Evolutionary conservation across 2,797 vertebrate species (phyloP), one percentile per base, ranked within the genome.

Genomic region (Fistularia tabacaria): DNA sequence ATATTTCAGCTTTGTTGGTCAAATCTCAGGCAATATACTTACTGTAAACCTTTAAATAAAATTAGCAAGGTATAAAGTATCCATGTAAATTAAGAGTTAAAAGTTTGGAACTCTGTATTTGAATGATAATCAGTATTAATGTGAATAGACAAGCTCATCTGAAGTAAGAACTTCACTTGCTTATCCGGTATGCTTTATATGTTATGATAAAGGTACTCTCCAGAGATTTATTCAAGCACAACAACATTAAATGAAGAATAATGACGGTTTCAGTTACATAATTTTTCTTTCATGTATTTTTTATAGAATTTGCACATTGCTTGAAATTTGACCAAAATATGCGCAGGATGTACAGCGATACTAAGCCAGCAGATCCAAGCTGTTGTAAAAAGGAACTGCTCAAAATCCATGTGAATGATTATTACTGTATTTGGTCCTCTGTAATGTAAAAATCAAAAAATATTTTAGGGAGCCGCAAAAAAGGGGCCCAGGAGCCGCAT

Each of bases 381-480:
- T 80, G 57, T 70, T 80, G 64, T 73, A 11, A 52, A 77, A 54
- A 68, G 63, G 71, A 71, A 69, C 71, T 80, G 79, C 79, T 81
- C 57, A 1, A 61, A 74, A 69, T 72, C 74, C 74, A 68, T 83
- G 78, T 88, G 80, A 85, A 80, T 88, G 77, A 81, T 72, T 82
- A 76, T 55, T 61, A 71, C 60, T 87, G 74, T 80, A 69, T 85
- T 76, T 88, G 85, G 87, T 85, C 79, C 56, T 76, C 74, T 82
- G 73, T 87, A 87, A 89, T 80, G 79, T 66, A 87, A 87, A 83
- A 82, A 87, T 86, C 38, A 86, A 77, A 86, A 87, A 83, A 86
- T 83, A 87, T 89, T 89, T 89, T 89, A 88, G 87, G 87, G 82
- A 89, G 87, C 87, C 87, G 87, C 76, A 89, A 89, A 89, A 89